These are phyloP conservation scores for Diaphora mendica DNA, from an alignment of 2,888 invertebrate species.

Conservation along the genomic window DNA sequence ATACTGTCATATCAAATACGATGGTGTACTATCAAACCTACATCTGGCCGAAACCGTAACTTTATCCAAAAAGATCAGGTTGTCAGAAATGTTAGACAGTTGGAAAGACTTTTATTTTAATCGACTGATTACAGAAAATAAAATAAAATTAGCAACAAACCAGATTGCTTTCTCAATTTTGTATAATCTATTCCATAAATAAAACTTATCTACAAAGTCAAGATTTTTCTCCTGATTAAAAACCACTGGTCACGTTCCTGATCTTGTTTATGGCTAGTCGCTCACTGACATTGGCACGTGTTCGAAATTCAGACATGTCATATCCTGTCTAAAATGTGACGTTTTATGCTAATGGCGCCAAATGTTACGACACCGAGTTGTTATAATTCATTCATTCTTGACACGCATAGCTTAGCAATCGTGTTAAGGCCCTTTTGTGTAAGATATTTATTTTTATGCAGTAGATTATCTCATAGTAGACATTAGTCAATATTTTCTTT, in stretches of 20 bases:
- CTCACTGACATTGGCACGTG: conserved; percentile 53
- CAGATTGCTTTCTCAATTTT: neutral
- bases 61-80: too few species aligned
- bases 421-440: conserved; percentile 48
- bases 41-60: too few species aligned
- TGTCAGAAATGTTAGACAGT: too few species aligned
- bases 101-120: too few species aligned
- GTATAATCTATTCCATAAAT: neutral
- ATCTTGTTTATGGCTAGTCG: conserved; percentile 43
- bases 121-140: too few species aligned
- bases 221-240: conserved; percentile 15
- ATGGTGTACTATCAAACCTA: too few species aligned
- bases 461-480: conserved; percentile 6
- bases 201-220: neutral
- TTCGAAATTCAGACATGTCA: conserved; percentile 41
- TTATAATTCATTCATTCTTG: conserved; percentile 37
- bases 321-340: conserved; percentile 40
- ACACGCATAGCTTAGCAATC: conserved; percentile 45
- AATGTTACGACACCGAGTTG: conserved; percentile 40
- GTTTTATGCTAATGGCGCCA: conserved; percentile 46
- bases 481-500: neutral
- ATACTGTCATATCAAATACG: neutral
- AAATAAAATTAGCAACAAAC: too few species aligned
- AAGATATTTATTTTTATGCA: conserved; percentile 12
- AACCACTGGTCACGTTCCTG: conserved; percentile 48